A percentile compares a stretch with the other conserved stretches of the same genome.
These are phyloP conservation scores for Morbakka virulenta DNA, from an alignment of 30 jellyfish, hydroid and myxozoan genomes.

Conservation along the genomic window DNA sequence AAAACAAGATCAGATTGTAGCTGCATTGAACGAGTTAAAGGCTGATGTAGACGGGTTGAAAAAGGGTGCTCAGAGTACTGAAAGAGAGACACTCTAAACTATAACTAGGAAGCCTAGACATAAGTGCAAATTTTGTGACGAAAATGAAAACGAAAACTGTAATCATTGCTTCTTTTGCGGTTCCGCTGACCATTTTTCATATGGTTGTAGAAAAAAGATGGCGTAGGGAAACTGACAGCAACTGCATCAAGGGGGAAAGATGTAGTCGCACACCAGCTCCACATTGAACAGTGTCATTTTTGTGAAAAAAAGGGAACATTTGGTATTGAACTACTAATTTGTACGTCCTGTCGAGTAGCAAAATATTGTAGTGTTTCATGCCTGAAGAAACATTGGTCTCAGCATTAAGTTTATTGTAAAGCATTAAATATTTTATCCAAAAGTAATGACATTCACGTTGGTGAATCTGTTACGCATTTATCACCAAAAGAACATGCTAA, in stretches of 20 bases:
- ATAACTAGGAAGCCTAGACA: constrained; percentile 29
- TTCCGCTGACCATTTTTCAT: constrained; percentile 37
- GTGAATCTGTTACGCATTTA: constrained; percentile 19
- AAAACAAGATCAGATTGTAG: constrained; percentile 20
- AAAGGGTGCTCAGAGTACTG: constrained; percentile 36
- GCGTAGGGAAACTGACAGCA: constrained; percentile 53
- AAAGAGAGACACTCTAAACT: not conserved
- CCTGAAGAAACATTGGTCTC: constrained; percentile 52
- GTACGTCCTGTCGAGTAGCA: constrained; percentile 45
- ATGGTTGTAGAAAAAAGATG: constrained; percentile 53
- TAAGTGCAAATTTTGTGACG: constrained; percentile 34
- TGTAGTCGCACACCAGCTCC: constrained; percentile 43
- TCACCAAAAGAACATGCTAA: constrained; percentile 39
- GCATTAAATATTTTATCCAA: constrained; percentile 44
- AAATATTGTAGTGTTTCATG: constrained; percentile 44
- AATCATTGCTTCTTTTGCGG: constrained; percentile 53
- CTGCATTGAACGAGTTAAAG: constrained; percentile 19
- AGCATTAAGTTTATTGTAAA: constrained; percentile 24
- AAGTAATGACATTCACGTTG: constrained; percentile 20
- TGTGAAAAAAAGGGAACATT: constrained; percentile 27
- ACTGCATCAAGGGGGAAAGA: constrained; percentile 49
- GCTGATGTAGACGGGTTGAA: constrained; percentile 31
- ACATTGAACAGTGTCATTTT: constrained; percentile 19
- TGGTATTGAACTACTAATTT: constrained; percentile 8
- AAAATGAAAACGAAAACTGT: constrained; percentile 27